Percentiles rank a stretch among this genome's conserved stretches.
Evolutionary conservation across 2,113 vertebrate genomes (phyloP).

Genomic region (Pangasianodon hypophthalmus): DNA sequence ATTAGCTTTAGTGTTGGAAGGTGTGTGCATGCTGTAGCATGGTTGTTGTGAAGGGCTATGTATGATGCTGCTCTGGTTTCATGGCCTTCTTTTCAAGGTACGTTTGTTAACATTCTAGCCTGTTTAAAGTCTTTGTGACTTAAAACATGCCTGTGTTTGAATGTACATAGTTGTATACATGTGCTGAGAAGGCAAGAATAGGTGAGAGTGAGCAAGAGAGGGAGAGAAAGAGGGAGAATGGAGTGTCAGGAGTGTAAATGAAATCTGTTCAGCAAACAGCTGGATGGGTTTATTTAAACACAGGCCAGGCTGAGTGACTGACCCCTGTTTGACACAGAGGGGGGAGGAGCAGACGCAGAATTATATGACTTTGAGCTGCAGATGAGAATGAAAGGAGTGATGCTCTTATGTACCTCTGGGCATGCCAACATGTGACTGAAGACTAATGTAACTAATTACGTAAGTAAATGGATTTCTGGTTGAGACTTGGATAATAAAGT

Average conservation of each 20-base stretch:
- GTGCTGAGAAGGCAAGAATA: constrained; percentile 4
- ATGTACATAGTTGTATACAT: constrained; percentile 29
- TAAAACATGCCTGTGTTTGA: constrained; percentile 46
- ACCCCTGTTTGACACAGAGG: constrained; percentile 81
- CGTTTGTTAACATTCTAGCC: constrained; percentile 21
- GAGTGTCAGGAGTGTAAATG: constrained; percentile 70
- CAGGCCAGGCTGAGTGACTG: constrained; percentile 81
- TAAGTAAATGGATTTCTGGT: constrained; percentile 45
- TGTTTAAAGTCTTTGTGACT: constrained; percentile 30
- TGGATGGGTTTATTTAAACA: constrained; percentile 89
- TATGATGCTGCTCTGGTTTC: not conserved
- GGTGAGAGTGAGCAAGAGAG: not conserved
- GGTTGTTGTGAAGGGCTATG: not conserved
- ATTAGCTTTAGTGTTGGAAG: not conserved
- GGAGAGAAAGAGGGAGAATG: not conserved
- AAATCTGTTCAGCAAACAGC: constrained; percentile 82
- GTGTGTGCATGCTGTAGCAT: not conserved
- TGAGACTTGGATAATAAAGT: constrained; percentile 53
- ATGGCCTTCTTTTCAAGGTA: not conserved
- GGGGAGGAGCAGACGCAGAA: constrained; percentile 81
- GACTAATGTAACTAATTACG: constrained; percentile 64
- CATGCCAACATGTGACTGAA: constrained; percentile 69
- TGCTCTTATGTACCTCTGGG: constrained; percentile 72
- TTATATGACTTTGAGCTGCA: constrained; percentile 81
- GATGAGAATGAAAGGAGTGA: constrained; percentile 65